Conservation (phyloP, 2,113 vertebrate species). For the Rhodinocichla rosea region DNA sequence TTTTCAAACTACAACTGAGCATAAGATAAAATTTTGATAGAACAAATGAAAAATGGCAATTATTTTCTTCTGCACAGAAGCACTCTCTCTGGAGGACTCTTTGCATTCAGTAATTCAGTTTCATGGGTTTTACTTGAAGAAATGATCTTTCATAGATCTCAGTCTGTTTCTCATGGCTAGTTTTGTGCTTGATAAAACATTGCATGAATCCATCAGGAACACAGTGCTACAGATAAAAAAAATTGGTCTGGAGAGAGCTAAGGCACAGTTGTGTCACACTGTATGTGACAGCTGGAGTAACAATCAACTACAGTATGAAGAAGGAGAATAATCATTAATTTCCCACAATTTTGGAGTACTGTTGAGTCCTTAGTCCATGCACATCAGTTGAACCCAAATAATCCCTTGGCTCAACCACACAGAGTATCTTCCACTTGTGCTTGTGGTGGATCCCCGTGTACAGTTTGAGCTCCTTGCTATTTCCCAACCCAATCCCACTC, state of each 20-base stretch:
- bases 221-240: neutral
- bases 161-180: neutral
- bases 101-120: neutral
- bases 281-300: neutral
- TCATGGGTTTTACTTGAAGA: neutral
- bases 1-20: neutral
- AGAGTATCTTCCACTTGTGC: neutral
- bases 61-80: neutral
- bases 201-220: neutral
- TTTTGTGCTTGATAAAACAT: neutral
- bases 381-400: neutral
- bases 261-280: neutral
- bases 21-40: neutral
- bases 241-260: neutral
- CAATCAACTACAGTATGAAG: neutral
- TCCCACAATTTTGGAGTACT: neutral
- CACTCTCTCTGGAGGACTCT: neutral
- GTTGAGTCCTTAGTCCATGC: neutral
- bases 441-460: neutral
- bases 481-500: neutral
- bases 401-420: neutral
- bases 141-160: neutral
- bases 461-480: neutral
- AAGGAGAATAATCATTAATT: neutral
- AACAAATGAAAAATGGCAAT: neutral